phyloP scores from a whole-genome alignment of 1,140 invertebrate species.

The Saccostrea glomerata region DNA sequence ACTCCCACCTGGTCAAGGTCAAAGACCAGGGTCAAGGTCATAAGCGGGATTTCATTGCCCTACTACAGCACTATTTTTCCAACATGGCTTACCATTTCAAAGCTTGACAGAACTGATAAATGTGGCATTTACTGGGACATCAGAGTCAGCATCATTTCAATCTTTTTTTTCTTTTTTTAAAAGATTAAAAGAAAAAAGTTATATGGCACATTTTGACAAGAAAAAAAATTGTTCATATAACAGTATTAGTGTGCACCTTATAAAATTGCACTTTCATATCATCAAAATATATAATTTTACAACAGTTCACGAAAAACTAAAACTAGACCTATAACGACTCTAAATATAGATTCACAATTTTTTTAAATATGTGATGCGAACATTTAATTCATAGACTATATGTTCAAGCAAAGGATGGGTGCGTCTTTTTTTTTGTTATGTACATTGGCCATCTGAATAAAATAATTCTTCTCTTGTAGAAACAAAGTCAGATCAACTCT shows the following conservation, averaged over 20 bases:
- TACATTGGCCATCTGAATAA: constrained; percentile 16
- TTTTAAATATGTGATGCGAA: constrained; percentile 29
- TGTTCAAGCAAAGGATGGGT: constrained; percentile 25
- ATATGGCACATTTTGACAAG: constrained; percentile 50
- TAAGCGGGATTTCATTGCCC: constrained; percentile 12
- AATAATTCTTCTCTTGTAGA: not conserved
- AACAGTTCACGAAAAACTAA: constrained; percentile 47
- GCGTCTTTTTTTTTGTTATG: constrained; percentile 10
- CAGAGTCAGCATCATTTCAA: constrained; percentile 8
- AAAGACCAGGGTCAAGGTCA: constrained; percentile 2
- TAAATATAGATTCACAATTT: constrained; percentile 38
- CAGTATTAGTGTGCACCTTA: constrained; percentile 56
- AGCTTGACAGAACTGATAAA: constrained; percentile 13
- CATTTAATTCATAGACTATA: constrained; percentile 22
- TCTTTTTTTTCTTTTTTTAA: constrained; percentile 25
- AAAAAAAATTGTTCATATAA: constrained; percentile 53
- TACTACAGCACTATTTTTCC: constrained; percentile 37
- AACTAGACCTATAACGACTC: constrained; percentile 46
- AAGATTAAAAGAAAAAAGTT: constrained; percentile 12
- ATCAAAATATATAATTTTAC: constrained; percentile 61
- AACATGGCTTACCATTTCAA: constrained; percentile 30
- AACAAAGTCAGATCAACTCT: not conserved
- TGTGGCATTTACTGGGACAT: constrained; percentile 24
- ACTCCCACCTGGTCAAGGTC: not conserved
- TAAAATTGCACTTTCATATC: constrained; percentile 57